Evolutionary conservation across 2,888 invertebrate genomes (phyloP).

Genomic region (Polylopha cassiicola): DNA sequence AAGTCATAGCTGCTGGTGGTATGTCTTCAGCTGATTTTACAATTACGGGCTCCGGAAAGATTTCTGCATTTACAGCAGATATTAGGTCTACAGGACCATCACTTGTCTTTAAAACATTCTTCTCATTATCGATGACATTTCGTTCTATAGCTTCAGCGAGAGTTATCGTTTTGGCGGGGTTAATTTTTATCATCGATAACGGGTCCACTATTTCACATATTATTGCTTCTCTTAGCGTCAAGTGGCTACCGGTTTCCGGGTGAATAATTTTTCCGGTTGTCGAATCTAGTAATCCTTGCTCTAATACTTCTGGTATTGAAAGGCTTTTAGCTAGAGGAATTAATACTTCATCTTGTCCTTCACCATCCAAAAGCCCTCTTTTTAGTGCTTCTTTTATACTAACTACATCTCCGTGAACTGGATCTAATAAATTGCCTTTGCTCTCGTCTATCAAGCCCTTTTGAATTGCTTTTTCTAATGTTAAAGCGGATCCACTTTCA

Average conservation of each 20-base stretch:
- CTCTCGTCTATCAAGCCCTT: constrained; percentile 83
- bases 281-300: constrained; percentile 90
- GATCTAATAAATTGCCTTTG: constrained; percentile 88
- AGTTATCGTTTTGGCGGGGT: constrained; percentile 80
- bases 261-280: constrained; percentile 86
- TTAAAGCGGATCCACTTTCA: constrained; percentile 78
- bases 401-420: constrained; percentile 86
- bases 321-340: constrained; percentile 88
- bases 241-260: constrained; percentile 88
- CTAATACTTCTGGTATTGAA: constrained; percentile 88
- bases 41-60: constrained; percentile 72
- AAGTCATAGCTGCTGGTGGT: constrained; percentile 89
- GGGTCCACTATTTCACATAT: constrained; percentile 93
- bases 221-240: constrained; percentile 89
- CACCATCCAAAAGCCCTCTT: constrained; percentile 87
- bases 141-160: constrained; percentile 85
- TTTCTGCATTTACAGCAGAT: constrained; percentile 81
- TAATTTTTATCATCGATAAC: constrained; percentile 81
- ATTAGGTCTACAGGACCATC: constrained; percentile 81
- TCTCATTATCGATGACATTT: constrained; percentile 83
- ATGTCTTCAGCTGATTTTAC: constrained; percentile 69
- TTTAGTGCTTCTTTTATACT: constrained; percentile 90
- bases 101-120: constrained; percentile 80
- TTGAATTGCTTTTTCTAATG: constrained; percentile 86
- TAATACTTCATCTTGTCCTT: constrained; percentile 84